Evolutionary conservation across 2,888 invertebrate genomes (phyloP).

Genomic region (Amphimallon solstitiale): DNA sequence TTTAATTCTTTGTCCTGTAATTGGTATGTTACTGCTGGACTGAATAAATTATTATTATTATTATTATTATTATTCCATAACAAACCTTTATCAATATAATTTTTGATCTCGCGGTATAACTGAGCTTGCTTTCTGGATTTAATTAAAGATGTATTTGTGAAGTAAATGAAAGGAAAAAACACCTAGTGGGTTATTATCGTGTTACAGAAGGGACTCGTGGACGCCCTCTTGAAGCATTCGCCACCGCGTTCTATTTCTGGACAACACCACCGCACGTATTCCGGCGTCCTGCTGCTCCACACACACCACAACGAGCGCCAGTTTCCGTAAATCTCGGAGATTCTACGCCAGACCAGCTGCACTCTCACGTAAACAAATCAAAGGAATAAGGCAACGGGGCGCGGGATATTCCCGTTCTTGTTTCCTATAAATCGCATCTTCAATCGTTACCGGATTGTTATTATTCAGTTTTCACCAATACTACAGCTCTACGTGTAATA

Average conservation of each 20-base stretch:
- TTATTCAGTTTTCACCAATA: neutral
- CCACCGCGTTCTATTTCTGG: slow-evolving; percentile 23
- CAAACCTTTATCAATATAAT: no score
- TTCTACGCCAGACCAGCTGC: slow-evolving; percentile 31
- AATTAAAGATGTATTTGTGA: neutral
- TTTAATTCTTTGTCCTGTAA: no score
- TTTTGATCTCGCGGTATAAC: no score
- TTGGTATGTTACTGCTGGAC: no score
- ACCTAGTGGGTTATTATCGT: slow-evolving; percentile 16
- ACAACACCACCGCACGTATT: slow-evolving; percentile 21
- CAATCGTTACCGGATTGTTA: slow-evolving; percentile 6
- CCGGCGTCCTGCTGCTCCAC: neutral
- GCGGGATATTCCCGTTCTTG: neutral
- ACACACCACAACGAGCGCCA: neutral
- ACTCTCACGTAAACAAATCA: slow-evolving; percentile 25
- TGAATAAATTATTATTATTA: no score
- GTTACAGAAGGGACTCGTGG: neutral
- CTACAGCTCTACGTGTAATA: no score
- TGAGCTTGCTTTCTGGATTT: neutral
- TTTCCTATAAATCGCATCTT: slow-evolving; percentile 27
- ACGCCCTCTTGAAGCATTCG: neutral
- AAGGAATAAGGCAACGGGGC: neutral
- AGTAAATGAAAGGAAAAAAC: neutral
- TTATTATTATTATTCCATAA: neutral
- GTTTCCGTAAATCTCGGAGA: slow-evolving; percentile 26